These are phyloP conservation scores for Trachelus tabidus DNA, from an alignment of 2,888 invertebrate genomes.

Conservation along the genomic window DNA sequence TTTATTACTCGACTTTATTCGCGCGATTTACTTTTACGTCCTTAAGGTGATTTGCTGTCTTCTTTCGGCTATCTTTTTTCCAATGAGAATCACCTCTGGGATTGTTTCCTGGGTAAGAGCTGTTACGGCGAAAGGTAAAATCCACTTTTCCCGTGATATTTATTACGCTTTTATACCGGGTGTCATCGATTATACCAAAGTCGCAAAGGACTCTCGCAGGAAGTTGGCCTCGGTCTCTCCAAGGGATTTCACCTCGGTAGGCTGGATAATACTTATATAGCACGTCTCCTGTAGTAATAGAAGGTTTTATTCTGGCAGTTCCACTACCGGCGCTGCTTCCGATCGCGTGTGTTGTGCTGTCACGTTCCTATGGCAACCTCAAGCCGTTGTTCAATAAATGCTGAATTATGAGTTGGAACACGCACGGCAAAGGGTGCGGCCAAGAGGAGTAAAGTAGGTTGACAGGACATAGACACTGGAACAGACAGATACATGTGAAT, in stretches of 20 bases:
- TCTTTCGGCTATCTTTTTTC: background rate
- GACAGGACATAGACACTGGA: conserved; percentile 19
- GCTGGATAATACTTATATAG: background rate
- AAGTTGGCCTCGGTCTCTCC: background rate
- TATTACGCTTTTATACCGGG: background rate
- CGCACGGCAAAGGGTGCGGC: conserved; percentile 16
- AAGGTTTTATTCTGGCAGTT: background rate
- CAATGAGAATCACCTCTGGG: background rate
- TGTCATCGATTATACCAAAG: background rate
- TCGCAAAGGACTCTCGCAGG: background rate
- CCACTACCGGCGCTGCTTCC: background rate
- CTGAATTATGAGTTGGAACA: conserved; percentile 50
- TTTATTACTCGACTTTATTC: background rate
- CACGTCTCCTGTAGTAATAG: background rate
- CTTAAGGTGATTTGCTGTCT: background rate
- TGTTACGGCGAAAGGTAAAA: background rate
- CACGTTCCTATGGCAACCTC: conserved; percentile 56
- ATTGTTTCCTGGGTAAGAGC: background rate
- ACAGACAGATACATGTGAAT: background rate
- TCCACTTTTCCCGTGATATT: background rate
- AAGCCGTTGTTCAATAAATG: conserved; percentile 54
- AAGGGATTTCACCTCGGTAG: background rate
- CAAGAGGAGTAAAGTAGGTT: conserved; percentile 25
- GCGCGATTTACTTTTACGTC: background rate
- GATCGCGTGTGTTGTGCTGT: conserved; percentile 41